phyloP scores from a whole-genome alignment of 2,888 invertebrate species.

The Lepidocyrtinus sp. region DNA sequence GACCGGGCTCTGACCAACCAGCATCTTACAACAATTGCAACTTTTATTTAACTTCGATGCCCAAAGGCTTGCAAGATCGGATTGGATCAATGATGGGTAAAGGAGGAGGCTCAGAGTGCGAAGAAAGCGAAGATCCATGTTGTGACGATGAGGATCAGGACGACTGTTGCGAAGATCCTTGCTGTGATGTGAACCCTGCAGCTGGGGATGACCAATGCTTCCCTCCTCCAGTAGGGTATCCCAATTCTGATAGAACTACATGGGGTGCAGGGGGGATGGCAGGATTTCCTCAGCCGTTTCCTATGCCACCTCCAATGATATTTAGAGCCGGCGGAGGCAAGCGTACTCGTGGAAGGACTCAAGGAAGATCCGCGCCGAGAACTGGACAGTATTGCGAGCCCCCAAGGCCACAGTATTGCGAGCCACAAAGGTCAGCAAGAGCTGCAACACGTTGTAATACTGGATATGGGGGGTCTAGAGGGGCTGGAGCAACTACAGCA shows the following conservation, averaged over 20 bases:
- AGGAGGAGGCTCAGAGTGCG: not conserved
- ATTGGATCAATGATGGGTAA: constrained; percentile 28
- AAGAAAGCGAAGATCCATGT: constrained; percentile 23
- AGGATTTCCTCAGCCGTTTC: not conserved
- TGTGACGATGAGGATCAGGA: constrained; percentile 24
- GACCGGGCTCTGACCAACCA: constrained; percentile 34
- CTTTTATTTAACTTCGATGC: constrained; percentile 59
- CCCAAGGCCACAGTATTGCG: too few species aligned
- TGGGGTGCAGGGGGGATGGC: constrained; percentile 33
- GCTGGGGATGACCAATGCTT: constrained; percentile 55
- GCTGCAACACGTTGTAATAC: too few species aligned
- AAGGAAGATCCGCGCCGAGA: not conserved
- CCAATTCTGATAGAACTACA: constrained; percentile 19
- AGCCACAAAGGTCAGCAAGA: too few species aligned
- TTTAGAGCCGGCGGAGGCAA: not conserved
- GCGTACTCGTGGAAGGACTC: not conserved
- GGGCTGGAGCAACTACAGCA: too few species aligned
- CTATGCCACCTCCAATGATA: not conserved
- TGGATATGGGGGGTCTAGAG: too few species aligned
- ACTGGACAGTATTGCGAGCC: too few species aligned
- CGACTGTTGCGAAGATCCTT: not conserved
- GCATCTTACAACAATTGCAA: constrained; percentile 64
- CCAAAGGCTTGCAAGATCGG: constrained; percentile 37
- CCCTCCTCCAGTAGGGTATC: constrained; percentile 54
- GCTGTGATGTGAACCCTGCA: constrained; percentile 23